These are phyloP conservation scores for Neofelis nebulosa DNA, from an alignment of 2,113 vertebrate species.

Conservation along the genomic window DNA sequence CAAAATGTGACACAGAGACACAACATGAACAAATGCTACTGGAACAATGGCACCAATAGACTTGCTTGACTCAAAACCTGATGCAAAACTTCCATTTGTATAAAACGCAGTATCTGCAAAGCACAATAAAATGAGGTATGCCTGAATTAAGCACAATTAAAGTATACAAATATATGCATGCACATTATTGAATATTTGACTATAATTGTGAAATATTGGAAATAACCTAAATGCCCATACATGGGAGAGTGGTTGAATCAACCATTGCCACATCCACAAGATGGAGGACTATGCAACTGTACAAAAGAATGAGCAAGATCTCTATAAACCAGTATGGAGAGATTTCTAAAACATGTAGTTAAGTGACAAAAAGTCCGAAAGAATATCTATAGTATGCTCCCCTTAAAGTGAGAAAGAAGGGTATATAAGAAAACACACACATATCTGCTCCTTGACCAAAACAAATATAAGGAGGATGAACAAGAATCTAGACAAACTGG, in stretches of 20 bases:
- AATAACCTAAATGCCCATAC: neutral
- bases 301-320: neutral
- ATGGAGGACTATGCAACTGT: neutral
- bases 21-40: neutral
- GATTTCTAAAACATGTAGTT: neutral
- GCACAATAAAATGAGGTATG: neutral
- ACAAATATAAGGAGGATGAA: neutral
- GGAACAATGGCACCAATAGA: neutral
- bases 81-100: neutral
- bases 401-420: neutral
- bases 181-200: neutral
- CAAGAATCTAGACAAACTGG: neutral
- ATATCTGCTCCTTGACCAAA: neutral
- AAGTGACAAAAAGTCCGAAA: neutral
- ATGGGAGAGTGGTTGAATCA: neutral
- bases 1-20: neutral
- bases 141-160: neutral
- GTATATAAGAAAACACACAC: neutral
- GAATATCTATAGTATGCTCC: neutral
- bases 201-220: neutral
- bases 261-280: neutral
- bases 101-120: neutral
- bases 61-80: neutral
- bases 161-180: neutral
- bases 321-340: neutral